Conservation (phyloP, 2,888 invertebrate species). For the Drosophila paucipuncta region DNA sequence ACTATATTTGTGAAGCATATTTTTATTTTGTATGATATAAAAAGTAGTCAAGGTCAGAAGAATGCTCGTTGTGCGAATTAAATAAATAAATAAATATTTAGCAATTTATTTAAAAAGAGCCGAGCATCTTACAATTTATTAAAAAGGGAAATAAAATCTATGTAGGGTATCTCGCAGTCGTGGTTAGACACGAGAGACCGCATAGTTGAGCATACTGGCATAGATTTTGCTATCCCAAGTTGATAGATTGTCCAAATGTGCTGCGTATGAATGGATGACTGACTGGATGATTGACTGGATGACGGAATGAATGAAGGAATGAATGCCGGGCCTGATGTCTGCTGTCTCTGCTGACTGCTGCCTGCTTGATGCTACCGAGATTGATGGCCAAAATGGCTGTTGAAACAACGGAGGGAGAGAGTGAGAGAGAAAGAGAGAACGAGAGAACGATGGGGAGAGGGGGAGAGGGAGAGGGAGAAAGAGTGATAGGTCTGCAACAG, state of each 20-base stretch:
- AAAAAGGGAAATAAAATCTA: background rate
- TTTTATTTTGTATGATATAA: background rate
- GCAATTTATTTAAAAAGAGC: no score
- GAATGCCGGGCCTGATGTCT: constrained; percentile 37
- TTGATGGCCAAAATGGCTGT: constrained; percentile 78
- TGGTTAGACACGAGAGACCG: background rate
- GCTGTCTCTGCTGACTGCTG: constrained; percentile 35
- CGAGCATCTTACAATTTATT: background rate
- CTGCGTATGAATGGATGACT: constrained; percentile 55
- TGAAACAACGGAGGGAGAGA: constrained; percentile 63
- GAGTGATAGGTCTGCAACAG: constrained; percentile 28
- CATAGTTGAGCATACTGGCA: constrained; percentile 3
- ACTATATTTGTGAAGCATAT: background rate
- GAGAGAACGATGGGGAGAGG: background rate
- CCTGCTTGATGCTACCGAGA: constrained; percentile 67
- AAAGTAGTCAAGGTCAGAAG: background rate
- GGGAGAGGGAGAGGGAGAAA: constrained; percentile 4
- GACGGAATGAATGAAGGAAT: constrained; percentile 53
- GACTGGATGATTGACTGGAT: constrained; percentile 50
- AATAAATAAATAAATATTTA: background rate
- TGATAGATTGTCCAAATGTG: constrained; percentile 76
- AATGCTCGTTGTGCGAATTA: background rate
- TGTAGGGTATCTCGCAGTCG: background rate
- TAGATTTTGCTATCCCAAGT: constrained; percentile 37
- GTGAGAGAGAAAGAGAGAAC: constrained; percentile 4